A percentile compares a stretch with the other conserved stretches of the same genome.
Conservation (phyloP, 2,797 vertebrate species). For the Pachyuromys duprasi region DNA sequence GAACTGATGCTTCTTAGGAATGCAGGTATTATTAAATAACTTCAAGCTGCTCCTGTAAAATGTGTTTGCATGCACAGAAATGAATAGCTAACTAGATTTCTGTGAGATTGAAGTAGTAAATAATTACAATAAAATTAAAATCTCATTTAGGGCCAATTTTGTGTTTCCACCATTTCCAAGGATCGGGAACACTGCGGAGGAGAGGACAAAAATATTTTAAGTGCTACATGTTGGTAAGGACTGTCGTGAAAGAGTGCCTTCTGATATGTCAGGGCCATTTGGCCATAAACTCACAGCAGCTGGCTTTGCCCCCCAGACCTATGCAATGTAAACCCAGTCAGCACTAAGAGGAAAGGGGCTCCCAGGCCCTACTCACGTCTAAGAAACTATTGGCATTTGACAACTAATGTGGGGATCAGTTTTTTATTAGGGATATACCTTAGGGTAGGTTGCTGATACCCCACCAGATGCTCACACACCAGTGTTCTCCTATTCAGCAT, state of each 20-base stretch:
- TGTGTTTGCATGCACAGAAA: background rate
- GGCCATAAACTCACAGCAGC: too few species aligned
- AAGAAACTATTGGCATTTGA: too few species aligned
- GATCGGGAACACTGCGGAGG: background rate
- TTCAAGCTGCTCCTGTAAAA: background rate
- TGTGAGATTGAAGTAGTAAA: background rate
- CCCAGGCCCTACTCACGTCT: accelerated
- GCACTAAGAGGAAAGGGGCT: background rate
- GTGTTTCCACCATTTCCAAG: background rate
- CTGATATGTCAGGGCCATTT: background rate
- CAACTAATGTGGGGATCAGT: accelerated
- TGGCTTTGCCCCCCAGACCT: accelerated
- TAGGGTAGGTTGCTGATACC: background rate
- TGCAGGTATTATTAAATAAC: background rate
- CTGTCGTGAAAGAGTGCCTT: background rate
- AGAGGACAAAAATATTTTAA: background rate
- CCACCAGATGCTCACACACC: background rate
- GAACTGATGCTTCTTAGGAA: background rate
- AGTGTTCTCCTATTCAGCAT: background rate
- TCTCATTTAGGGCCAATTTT: background rate
- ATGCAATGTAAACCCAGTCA: background rate
- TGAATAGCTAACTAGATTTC: background rate
- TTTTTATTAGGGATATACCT: background rate
- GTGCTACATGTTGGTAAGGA: background rate
- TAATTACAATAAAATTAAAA: background rate